Conservation (phyloP, 2,113 vertebrate genomes). For the Ascaphus truei region DNA sequence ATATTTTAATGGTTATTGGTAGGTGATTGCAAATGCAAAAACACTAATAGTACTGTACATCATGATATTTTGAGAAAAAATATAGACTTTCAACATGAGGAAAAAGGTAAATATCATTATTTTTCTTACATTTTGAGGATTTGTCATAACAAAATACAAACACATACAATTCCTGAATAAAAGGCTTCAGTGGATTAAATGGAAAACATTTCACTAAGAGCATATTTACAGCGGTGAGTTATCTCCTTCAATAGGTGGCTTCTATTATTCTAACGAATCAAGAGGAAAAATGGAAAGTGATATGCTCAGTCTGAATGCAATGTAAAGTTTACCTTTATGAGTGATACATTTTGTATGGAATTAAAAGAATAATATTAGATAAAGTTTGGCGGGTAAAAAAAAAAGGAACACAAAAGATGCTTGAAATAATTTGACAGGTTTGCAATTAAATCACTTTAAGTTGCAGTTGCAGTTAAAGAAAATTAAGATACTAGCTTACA, state of each 20-base stretch:
- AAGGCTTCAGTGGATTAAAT: neutral
- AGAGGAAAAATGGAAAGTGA: neutral
- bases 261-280: neutral
- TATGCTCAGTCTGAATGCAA: neutral
- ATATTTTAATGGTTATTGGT: too few relatives aligned
- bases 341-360: neutral
- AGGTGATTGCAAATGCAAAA: too few relatives aligned
- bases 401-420: neutral
- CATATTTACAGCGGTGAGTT: neutral
- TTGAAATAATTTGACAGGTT: constrained; percentile 3
- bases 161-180: neutral
- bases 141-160: too few relatives aligned
- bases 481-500: neutral
- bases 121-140: too few relatives aligned
- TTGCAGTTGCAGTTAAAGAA: neutral
- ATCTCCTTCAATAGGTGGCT: neutral
- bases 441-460: constrained; percentile 3
- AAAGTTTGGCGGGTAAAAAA: neutral
- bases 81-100: neutral
- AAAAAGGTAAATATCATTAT: too few relatives aligned
- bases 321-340: neutral
- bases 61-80: too few relatives aligned
- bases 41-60: too few relatives aligned
- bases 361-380: too few relatives aligned
- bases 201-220: neutral